Evolutionary conservation across 2,797 vertebrate genomes (phyloP).

Genomic region (Onychomys torridus): DNA sequence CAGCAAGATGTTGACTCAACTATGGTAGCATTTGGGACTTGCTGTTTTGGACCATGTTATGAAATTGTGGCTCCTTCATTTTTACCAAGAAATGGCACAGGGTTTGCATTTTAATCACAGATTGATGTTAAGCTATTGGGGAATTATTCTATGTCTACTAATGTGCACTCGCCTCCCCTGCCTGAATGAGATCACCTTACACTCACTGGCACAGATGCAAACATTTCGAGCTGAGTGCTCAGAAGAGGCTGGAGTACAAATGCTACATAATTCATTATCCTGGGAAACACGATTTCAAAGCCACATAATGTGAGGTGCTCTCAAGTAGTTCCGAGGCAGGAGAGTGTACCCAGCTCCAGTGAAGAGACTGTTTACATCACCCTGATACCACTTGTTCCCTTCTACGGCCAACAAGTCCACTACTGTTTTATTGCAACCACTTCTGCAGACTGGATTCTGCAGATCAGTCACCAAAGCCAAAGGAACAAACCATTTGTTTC

Average conservation of each 20-base stretch:
- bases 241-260: conserved; percentile 86
- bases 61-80: conserved; percentile 46
- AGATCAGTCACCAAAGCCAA: conserved; percentile 58
- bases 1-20: neutral
- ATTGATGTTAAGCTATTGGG: conserved; percentile 75
- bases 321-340: conserved; percentile 86
- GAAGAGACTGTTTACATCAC: conserved; percentile 86
- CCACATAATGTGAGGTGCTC: conserved; percentile 86
- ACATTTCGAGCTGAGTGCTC: conserved; percentile 87
- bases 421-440: conserved; percentile 66
- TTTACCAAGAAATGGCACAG: conserved; percentile 39
- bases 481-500: conserved; percentile 47
- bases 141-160: conserved; percentile 82
- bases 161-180: conserved; percentile 82
- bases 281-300: conserved; percentile 85
- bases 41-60: conserved; percentile 16
- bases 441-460: conserved; percentile 66
- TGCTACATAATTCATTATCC: conserved; percentile 87
- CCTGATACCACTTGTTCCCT: conserved; percentile 84
- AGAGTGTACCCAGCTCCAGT: conserved; percentile 82
- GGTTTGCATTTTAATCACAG: conserved; percentile 65
- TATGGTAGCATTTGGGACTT: neutral
- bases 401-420: conserved; percentile 78
- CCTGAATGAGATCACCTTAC: conserved; percentile 88
- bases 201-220: conserved; percentile 85